Conservation (phyloP, 2,888 invertebrate genomes). For the Drosophila neonasuta region DNA sequence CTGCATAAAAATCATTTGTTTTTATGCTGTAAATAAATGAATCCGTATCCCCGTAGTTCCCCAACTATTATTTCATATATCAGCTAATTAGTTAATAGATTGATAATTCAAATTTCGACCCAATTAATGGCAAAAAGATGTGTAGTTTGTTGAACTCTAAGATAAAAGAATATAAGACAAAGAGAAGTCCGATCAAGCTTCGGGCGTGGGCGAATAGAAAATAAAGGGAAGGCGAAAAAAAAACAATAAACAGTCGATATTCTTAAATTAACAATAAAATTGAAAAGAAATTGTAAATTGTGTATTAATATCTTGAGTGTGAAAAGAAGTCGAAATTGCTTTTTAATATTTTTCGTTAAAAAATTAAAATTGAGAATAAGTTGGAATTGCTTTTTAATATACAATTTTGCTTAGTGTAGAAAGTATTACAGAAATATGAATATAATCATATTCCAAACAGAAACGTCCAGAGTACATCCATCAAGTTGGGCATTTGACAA, state of each 20-base stretch:
- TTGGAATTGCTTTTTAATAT: not conserved
- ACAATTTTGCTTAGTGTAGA: conserved; percentile 7
- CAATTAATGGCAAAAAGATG: conserved; percentile 11
- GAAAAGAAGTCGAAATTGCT: no score
- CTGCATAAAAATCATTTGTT: no score
- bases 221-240: conserved; percentile 2
- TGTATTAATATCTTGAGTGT: no score
- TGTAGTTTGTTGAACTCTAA: conserved; percentile 44
- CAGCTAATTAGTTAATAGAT: conserved; percentile 8
- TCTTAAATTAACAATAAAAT: not conserved
- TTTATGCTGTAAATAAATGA: no score
- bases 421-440: conserved; percentile 1
- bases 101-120: conserved; percentile 48
- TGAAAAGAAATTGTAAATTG: not conserved
- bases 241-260: not conserved
- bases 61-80: conserved; percentile 4
- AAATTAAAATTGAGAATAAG: no score
- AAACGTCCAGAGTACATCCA: not conserved
- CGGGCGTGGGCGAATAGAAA: conserved; percentile 9
- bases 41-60: no score
- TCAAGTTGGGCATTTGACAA: conserved; percentile 7
- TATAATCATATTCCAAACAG: conserved; percentile 2
- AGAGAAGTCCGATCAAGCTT: not conserved
- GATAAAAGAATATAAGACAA: not conserved
- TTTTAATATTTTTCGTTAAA: no score